Base-by-base conservation (phyloP, 2,888 invertebrate species). In the Cephus rjabovi region DNA sequence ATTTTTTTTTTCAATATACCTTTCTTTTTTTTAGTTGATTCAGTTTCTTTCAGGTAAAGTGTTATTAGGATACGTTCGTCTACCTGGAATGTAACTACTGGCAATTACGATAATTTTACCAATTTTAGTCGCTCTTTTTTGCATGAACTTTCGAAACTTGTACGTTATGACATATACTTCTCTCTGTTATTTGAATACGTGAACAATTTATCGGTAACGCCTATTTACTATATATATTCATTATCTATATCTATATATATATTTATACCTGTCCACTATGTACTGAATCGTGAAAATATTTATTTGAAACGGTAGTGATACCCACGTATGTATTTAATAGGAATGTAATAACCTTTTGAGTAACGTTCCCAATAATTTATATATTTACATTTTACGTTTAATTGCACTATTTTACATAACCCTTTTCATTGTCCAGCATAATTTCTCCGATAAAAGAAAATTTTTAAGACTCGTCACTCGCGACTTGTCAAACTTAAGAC, bases 241-340 rank as follows among this genome's bases (percentile, higher is more conserved):
- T 75, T 79, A 80, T 74, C 77, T 78, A 77, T 80, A 79, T 74
- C 77, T 79, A 77, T 80, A 77, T 76, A 77, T 76, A 81, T 74
- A 81, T 69, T 76, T 40, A 70, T 75, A 74, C 74, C 69, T 75
- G 40, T 74, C 73, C 71, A 76, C 56, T 56, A 9, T 56, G 56
- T 56, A 74, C 12, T 74, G 11, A 34, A 35, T 74, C 12, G 23
- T 35, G 12, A 73, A 35, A 40, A 71, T 73, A 56, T 73, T 34
- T 56, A 37, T 77, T 75, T 74, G 31, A 12, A 56, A 23, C 56
- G 56, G 23, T 56, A 56, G 56, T 56, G 9, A 0, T 56, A 56
- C 56, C 56, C 56, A 82, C 85, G 77, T 81, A 76, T 79, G 81
- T 85, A 79, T 80, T 80, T 83, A 83, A 85, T 77, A 83, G 78